A percentile compares a stretch with the other conserved stretches of the same genome.
Conservation (phyloP, 2,888 invertebrate genomes). For the Trachelus stipa region DNA sequence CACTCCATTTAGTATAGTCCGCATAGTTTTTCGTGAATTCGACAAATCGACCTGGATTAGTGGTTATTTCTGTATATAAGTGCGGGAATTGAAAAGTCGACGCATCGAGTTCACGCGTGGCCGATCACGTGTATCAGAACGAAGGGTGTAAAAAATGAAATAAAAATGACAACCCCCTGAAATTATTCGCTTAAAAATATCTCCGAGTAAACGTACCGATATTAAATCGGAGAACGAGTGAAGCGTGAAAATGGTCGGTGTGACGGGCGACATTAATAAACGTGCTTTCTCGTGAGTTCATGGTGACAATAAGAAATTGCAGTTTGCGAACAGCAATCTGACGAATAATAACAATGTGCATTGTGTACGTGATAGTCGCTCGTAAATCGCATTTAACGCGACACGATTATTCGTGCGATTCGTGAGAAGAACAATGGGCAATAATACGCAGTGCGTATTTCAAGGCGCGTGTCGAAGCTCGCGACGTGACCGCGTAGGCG, state of each 20-base stretch:
- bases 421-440: not conserved
- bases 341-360: slow-evolving; percentile 36
- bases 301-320: slow-evolving; percentile 32
- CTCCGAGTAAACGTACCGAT: not conserved
- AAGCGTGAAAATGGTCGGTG: not conserved
- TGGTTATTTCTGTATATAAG: not conserved
- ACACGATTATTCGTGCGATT: not conserved
- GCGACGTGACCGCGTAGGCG: not conserved
- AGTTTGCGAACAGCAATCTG: slow-evolving; percentile 27
- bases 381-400: not conserved
- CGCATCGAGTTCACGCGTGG: not conserved
- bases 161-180: not conserved
- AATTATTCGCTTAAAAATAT: not conserved
- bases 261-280: not conserved
- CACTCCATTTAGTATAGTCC: not conserved
- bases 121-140: not conserved
- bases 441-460: not conserved
- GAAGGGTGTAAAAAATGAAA: not conserved
- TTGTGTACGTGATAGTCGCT: not conserved
- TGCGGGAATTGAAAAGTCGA: not conserved
- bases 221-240: not conserved
- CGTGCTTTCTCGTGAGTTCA: not conserved
- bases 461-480: not conserved
- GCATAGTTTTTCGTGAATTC: no score
- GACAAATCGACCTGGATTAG: not conserved